Evolutionary conservation across 1,140 invertebrate species (phyloP).

Genomic region (Drosophila ambigua): DNA sequence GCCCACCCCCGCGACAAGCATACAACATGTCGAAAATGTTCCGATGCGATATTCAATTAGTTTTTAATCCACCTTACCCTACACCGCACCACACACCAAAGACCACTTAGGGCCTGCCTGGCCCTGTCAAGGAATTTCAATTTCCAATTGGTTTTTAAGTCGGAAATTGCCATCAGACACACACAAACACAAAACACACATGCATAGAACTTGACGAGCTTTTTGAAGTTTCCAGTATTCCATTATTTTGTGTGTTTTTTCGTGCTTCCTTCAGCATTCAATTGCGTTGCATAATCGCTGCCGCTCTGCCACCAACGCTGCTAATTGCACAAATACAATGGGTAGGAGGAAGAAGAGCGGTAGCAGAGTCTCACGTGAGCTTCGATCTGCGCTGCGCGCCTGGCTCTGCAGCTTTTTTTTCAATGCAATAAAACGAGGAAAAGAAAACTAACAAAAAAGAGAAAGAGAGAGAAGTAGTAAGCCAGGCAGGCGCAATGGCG

Average conservation of each 20-base stretch:
- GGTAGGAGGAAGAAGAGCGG: not conserved
- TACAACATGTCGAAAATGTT: constrained; percentile 44
- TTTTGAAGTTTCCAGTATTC: constrained; percentile 38
- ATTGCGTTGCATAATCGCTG: constrained; percentile 39
- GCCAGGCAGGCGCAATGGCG: constrained; percentile 22
- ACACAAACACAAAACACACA: constrained; percentile 36
- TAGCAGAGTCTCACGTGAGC: constrained; percentile 12
- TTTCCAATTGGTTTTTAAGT: constrained; percentile 79
- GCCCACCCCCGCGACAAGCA: not conserved
- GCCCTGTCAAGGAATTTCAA: constrained; percentile 48
- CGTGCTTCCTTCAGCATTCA: constrained; percentile 18
- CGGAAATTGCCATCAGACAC: constrained; percentile 51
- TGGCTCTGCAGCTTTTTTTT: not conserved
- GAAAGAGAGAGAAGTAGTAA: not conserved
- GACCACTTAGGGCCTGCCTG: constrained; percentile 10
- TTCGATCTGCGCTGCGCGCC: not conserved
- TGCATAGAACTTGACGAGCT: constrained; percentile 25
- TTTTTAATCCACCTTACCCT: constrained; percentile 65
- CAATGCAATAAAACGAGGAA: not conserved
- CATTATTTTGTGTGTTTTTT: constrained; percentile 1
- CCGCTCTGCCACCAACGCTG: constrained; percentile 5
- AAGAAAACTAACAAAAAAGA: constrained; percentile 15
- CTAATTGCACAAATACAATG: constrained; percentile 31
- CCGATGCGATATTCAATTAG: constrained; percentile 53
- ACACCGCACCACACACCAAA: too few relatives aligned